A percentile compares a stretch with the other conserved stretches of the same genome.
Evolutionary conservation across 2,797 vertebrate species (phyloP).

Genomic region (Gouania willdenowi): DNA sequence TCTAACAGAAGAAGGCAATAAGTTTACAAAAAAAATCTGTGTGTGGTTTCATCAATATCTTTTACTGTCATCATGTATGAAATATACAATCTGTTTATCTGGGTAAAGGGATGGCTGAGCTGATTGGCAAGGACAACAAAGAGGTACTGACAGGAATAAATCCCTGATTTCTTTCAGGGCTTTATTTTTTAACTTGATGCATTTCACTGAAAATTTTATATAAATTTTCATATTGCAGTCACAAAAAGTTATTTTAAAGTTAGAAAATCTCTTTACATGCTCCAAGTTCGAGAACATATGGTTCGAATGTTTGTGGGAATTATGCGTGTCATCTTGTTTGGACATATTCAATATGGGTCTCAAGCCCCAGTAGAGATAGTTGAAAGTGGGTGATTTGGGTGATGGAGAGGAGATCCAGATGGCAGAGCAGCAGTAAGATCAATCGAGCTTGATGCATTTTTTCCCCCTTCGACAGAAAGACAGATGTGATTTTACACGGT

Average conservation of each 20-base stretch:
- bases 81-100: too few species aligned
- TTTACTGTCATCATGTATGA: too few species aligned
- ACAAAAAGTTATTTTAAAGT: constrained; percentile 78
- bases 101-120: too few species aligned
- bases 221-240: constrained; percentile 40
- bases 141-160: too few species aligned
- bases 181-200: too few species aligned
- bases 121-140: too few species aligned
- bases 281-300: constrained; percentile 83
- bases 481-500: constrained; percentile 69
- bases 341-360: constrained; percentile 84
- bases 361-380: constrained; percentile 73
- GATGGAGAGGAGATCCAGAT: constrained; percentile 71
- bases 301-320: constrained; percentile 81
- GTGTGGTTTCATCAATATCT: too few species aligned
- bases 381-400: constrained; percentile 73
- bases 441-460: constrained; percentile 64
- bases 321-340: constrained; percentile 83
- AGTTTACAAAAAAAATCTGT: too few species aligned
- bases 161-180: too few species aligned
- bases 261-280: constrained; percentile 66
- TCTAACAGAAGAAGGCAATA: too few species aligned
- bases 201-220: background rate
- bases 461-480: constrained; percentile 57
- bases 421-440: constrained; percentile 69